phyloP scores from a whole-genome alignment of 2,797 vertebrate species.

The Sciurus vulgaris region DNA sequence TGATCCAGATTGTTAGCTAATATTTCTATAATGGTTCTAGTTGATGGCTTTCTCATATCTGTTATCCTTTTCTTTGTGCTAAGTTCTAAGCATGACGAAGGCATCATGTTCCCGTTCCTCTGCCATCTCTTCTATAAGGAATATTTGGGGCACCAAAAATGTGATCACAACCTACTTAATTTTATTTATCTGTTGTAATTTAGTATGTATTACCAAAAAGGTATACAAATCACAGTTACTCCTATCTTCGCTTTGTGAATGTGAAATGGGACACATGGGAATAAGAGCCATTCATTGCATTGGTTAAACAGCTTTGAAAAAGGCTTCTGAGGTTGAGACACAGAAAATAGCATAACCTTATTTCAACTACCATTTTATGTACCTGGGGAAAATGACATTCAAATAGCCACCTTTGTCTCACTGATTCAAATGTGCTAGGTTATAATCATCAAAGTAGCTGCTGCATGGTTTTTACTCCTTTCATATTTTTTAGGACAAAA shows the following conservation, averaged over 20 bases:
- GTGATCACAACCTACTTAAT: background rate
- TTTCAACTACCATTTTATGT: constrained; percentile 51
- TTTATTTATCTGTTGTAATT: background rate
- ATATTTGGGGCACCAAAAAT: background rate
- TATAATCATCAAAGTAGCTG: background rate
- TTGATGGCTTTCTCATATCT: background rate
- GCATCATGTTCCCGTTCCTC: background rate
- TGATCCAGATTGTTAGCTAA: background rate
- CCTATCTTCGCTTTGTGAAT: background rate
- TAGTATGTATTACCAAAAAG: background rate
- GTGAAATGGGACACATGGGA: background rate
- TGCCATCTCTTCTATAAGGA: background rate
- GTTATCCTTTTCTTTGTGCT: background rate
- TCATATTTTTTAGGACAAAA: constrained; percentile 32
- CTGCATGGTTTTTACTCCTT: background rate
- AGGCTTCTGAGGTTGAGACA: background rate
- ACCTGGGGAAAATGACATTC: background rate
- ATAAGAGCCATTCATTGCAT: background rate
- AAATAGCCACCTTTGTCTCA: constrained; percentile 31
- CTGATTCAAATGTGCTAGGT: background rate
- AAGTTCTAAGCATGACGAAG: background rate
- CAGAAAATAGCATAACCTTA: constrained; percentile 47
- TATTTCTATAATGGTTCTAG: background rate
- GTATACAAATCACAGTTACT: background rate
- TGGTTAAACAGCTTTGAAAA: constrained; percentile 41